Base-by-base conservation (phyloP, 2,113 vertebrate genomes). In the Anoura caudifer region DNA sequence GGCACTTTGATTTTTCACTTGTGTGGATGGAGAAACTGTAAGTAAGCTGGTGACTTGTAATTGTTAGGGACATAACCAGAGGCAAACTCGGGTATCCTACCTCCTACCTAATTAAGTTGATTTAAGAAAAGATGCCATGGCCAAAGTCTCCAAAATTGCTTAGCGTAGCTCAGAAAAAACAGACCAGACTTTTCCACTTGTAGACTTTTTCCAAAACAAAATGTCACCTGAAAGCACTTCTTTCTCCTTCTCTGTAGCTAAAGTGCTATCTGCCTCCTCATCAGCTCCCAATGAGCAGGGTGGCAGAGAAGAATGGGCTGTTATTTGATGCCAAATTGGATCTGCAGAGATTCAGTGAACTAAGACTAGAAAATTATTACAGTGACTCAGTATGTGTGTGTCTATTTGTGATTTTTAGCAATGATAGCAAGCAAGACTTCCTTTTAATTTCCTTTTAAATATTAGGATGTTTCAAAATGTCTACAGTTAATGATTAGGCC, bases 401-500 rank as follows among this genome's bases (percentile, higher is more conserved):
- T 95, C 79, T 79, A 70, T 95, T 83, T 97, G 82, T 98, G 98
- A 98, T 98, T 91, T 97, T 97, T 96, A 97, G 81, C 86, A 77
- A 22, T 77, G 98, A 99, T 98, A 98, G 81, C 75, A 94, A 80
- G 95, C 95, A 95, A 93, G 96, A 95, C 87, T 94, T 98, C 94
- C 56, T 94, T 98, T 99, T 98, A 97, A 99, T 99, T 99, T 99
- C 98, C 98, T 98, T 96, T 96, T 98, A 98, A 98, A 98, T 98
- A 98, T 98, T 97, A 98, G 95, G 61, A 61, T 98, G 24, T 97
- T 98, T 97, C 95, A 73, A 97, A 97, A 92, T 97, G 79, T 96
- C 95, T 86, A 43, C 87, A 90, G 72, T 84, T 97, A 86, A 96
- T 97, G 98, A 98, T 98, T 97, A 96, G n/a, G 15, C 80, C 94